Evolutionary conservation across 2,888 invertebrate genomes (phyloP), one percentile per base, ranked within the genome.

Genomic region (Synergus gifuensis): DNA sequence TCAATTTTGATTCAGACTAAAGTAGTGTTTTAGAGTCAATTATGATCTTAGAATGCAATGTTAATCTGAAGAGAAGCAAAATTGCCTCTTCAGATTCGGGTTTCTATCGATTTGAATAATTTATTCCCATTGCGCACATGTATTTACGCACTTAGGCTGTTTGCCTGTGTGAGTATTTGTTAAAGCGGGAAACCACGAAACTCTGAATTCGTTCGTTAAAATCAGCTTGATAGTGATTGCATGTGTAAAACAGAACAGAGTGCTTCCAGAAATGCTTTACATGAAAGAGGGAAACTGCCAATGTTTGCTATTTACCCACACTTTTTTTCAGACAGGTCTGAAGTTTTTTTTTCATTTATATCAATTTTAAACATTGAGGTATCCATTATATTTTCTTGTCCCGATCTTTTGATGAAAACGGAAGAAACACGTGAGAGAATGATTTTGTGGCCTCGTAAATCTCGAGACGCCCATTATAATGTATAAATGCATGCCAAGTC

Each of bases 21-120:
- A 18, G 14, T 42, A 9, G 40, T 63, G 36, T 40, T 64, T 36
- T 40, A 16, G 16, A 22, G 46, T 49, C 46, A 16, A 69, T 69
- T 69, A 28, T 8, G 22, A 28, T n/a, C 54, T 73, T 18, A 54
- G 73, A 54, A 73, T 36, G 36, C 49, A n/a, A 54, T 73, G 73
- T 36, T 54, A 73, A 73, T 73, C 54, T 73, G 73, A 49, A 73
- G 73, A n/a, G 54, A 36, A 28, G 69, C 58, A 11, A 60, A 60
- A 60, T 9, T 60, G 22, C 73, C 49, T 36, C 49, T 73, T 73
- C 16, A 73, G 73, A 73, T 73, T 73, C 49, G 36, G 73, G 28
- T 49, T 73, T 73, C 54, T 73, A 73, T 73, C n/a, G 73, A 73
- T 73, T 73, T 73, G 73, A 73, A 49, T 73, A 73, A 73, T 73